A percentile compares a stretch with the other conserved stretches of the same genome.
These are phyloP conservation scores for Zosterops lateralis DNA, from an alignment of 2,113 vertebrate species.

Conservation along the genomic window DNA sequence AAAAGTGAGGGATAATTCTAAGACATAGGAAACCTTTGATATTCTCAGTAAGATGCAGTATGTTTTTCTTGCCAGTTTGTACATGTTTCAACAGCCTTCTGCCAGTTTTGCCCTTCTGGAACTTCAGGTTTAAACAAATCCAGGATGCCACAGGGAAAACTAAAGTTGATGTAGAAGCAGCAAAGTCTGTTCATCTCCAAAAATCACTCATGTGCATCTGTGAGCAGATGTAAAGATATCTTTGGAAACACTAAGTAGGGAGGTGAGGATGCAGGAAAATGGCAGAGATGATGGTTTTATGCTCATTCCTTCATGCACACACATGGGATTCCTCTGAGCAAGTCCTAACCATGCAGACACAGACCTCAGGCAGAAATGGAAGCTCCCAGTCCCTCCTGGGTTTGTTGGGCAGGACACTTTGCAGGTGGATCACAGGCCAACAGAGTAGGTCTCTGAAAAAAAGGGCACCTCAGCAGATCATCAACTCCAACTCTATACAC, in stretches of 20 bases:
- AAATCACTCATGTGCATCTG: not conserved
- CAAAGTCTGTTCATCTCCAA: constrained; percentile 18
- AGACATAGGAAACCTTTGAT: not conserved
- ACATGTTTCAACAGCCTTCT: constrained; percentile 17
- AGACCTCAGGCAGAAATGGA: not conserved
- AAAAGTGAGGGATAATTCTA: not conserved
- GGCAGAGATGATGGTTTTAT: not conserved
- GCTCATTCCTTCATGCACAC: not conserved
- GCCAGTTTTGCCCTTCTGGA: not conserved
- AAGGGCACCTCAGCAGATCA: not conserved
- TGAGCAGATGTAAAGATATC: constrained; percentile 20
- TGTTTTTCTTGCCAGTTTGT: not conserved
- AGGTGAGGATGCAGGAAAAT: not conserved
- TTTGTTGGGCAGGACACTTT: not conserved
- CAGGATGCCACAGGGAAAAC: constrained; percentile 4
- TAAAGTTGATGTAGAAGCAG: not conserved
- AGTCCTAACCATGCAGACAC: not conserved
- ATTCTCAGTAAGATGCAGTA: not conserved
- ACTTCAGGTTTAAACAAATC: constrained; percentile 52
- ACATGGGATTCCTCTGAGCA: not conserved
- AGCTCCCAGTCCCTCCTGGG: not conserved
- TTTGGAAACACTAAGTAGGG: not conserved
- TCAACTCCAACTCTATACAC: rapidly evolving
- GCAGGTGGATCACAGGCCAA: not conserved
- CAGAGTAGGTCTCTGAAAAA: not conserved